These are phyloP conservation scores for Gallinago media DNA, from an alignment of 2,113 vertebrate species.

Conservation along the genomic window DNA sequence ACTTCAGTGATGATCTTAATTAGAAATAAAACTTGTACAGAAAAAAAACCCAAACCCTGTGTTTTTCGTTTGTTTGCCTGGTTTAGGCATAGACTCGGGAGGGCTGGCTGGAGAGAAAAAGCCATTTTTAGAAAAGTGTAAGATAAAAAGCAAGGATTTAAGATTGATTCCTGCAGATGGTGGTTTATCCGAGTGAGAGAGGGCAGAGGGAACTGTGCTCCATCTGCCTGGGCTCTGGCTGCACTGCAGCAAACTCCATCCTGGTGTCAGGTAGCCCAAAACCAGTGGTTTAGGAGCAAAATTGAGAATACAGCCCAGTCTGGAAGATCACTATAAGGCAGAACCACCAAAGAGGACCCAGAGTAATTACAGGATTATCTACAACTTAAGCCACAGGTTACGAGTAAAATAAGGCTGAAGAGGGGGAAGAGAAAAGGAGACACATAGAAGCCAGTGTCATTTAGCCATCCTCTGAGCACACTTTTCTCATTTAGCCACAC, in stretches of 20 bases:
- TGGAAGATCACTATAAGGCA: not conserved
- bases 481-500: not conserved
- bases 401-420: not conserved
- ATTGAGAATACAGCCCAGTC: rapidly evolving
- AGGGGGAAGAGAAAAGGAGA: not conserved
- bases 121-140: rapidly evolving
- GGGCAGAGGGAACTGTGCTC: not conserved
- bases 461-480: not conserved
- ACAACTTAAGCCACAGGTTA: not conserved
- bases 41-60: not conserved
- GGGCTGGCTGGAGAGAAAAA: not conserved
- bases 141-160: not conserved
- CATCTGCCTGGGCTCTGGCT: not conserved
- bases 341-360: not conserved
- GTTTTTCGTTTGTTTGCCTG: rapidly evolving
- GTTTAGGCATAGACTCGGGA: rapidly evolving
- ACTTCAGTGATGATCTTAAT: not conserved
- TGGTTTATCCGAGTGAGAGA: rapidly evolving
- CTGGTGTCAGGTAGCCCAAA: not conserved
- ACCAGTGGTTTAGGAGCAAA: rapidly evolving
- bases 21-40: conserved; percentile 46
- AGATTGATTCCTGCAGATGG: not conserved
- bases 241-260: not conserved
- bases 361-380: too few relatives aligned
- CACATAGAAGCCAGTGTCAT: rapidly evolving